phyloP scores from a whole-genome alignment of 1,140 invertebrate genomes.

The Ceratosolen solmsi region DNA sequence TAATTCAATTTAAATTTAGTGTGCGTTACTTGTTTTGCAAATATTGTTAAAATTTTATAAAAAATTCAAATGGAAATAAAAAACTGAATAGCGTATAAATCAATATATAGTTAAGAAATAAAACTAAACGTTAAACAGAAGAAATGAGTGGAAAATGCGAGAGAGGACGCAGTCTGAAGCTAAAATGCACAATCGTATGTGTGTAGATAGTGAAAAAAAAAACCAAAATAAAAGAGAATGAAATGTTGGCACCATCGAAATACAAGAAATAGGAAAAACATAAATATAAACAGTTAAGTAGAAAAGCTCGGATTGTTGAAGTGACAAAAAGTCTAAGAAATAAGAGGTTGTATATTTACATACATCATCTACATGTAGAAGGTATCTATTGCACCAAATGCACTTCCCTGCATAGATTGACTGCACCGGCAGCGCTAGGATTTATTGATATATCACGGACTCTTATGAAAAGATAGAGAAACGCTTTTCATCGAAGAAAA shows the following conservation, averaged over 20 bases:
- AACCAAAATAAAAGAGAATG: slow-evolving; percentile 17
- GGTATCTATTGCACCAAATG: neutral
- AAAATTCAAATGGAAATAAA: too few relatives aligned
- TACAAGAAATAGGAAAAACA: slow-evolving; percentile 15
- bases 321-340: neutral
- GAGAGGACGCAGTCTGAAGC: too few relatives aligned
- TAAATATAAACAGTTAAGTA: too few relatives aligned
- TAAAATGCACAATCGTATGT: neutral
- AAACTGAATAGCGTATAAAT: too few relatives aligned
- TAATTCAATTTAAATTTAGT: too few relatives aligned
- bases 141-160: too few relatives aligned
- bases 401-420: too few relatives aligned
- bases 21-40: too few relatives aligned
- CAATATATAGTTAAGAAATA: too few relatives aligned
- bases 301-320: neutral
- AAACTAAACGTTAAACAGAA: too few relatives aligned
- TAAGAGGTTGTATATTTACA: neutral
- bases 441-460: slow-evolving; percentile 11
- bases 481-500: neutral
- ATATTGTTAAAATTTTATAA: too few relatives aligned
- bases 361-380: neutral
- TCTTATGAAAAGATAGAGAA: slow-evolving; percentile 5
- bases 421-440: neutral
- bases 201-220: neutral
- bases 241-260: slow-evolving; percentile 10